A percentile compares a stretch with the other conserved stretches of the same genome.
Evolutionary conservation across 2,113 vertebrate genomes (phyloP).

Genomic region (Capricornis sumatraensis): DNA sequence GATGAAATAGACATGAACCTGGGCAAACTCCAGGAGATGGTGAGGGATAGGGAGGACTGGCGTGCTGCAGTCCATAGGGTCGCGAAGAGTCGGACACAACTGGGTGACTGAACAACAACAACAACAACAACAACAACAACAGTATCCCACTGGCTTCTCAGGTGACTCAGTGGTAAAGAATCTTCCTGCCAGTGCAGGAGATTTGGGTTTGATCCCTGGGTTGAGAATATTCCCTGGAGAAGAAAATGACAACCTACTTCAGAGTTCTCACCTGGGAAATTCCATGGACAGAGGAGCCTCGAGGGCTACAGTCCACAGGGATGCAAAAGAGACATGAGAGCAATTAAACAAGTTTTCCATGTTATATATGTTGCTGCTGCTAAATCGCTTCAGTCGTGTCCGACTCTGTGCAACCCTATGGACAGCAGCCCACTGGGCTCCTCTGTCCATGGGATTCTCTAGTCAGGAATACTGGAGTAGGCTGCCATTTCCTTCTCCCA

Average conservation of each 20-base stretch:
- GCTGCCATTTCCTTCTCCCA: neutral
- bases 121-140: no score
- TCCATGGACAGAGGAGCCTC: neutral
- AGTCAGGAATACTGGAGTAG: neutral
- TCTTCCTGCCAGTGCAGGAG: neutral
- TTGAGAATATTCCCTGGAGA: neutral
- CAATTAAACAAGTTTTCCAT: neutral
- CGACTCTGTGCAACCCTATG: neutral
- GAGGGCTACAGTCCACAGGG: neutral
- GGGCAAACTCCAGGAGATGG: neutral
- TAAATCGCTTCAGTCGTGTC: neutral
- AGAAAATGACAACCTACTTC: neutral
- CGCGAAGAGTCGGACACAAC: rapidly evolving
- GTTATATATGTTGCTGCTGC: neutral
- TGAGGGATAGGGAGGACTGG: neutral
- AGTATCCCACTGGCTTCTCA: neutral
- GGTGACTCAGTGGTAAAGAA: neutral
- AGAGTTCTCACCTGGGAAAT: neutral
- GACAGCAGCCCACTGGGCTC: neutral
- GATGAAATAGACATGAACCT: neutral
- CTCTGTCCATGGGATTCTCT: neutral
- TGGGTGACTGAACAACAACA: neutral
- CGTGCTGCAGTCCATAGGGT: neutral
- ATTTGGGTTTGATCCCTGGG: neutral
- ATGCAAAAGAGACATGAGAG: neutral